Conservation (phyloP, 2,113 vertebrate genomes). For the Balaeniceps rex region DNA sequence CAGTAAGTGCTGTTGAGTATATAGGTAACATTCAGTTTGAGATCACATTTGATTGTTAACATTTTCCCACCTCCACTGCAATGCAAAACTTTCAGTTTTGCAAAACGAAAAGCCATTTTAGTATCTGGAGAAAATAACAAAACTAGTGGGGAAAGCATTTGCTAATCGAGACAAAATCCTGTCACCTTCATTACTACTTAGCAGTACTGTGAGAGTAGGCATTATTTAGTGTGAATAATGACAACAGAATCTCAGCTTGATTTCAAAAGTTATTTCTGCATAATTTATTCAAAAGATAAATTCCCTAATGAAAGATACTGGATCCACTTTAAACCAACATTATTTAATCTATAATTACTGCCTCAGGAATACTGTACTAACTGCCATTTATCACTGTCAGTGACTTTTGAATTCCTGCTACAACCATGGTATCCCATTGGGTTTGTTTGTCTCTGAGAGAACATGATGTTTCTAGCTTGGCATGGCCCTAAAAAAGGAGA, state of each 20-base stretch:
- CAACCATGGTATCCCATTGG: background rate
- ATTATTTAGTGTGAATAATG: slow-evolving; percentile 34
- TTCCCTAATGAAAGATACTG: slow-evolving; percentile 33
- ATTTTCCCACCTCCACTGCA: background rate
- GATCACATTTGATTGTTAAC: background rate
- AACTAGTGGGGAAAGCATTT: background rate
- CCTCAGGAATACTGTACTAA: background rate
- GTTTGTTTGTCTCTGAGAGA: slow-evolving; percentile 38
- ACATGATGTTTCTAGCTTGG: background rate
- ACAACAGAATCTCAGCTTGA: slow-evolving; percentile 34
- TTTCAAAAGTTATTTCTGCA: slow-evolving; percentile 25
- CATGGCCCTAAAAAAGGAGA: background rate
- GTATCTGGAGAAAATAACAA: background rate
- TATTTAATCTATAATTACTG: slow-evolving; percentile 41
- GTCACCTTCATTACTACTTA: background rate
- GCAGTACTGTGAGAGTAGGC: background rate
- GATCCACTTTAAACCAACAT: slow-evolving; percentile 47
- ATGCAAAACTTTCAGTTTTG: background rate
- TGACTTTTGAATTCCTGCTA: background rate
- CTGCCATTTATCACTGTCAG: slow-evolving; percentile 48
- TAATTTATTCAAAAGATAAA: slow-evolving; percentile 51
- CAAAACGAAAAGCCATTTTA: background rate
- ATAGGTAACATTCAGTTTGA: background rate
- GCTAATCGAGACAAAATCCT: background rate
- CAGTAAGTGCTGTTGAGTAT: slow-evolving; percentile 1